phyloP scores from a whole-genome alignment of 2,888 invertebrate genomes.

The Melipona beecheii region DNA sequence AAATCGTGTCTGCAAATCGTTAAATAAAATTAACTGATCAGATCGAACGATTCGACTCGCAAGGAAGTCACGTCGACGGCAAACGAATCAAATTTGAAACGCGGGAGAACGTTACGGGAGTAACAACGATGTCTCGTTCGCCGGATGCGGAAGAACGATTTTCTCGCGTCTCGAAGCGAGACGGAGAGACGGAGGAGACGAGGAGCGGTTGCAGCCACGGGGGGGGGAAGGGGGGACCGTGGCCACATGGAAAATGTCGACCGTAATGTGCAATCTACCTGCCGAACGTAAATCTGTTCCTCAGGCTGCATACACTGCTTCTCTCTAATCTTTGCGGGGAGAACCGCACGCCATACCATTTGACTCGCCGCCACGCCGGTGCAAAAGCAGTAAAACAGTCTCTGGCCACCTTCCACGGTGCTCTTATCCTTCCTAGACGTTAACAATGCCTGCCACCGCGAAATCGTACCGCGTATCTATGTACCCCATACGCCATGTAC shows the following conservation, averaged over 20 bases:
- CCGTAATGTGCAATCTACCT: slow-evolving; percentile 69
- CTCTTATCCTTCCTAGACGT: slow-evolving; percentile 67
- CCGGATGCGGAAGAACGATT: slow-evolving; percentile 35
- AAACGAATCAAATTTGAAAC: background rate
- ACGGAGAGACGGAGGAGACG: no score
- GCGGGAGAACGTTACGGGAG: background rate
- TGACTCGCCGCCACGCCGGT: slow-evolving; percentile 36
- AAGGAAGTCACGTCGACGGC: background rate
- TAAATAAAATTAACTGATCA: background rate
- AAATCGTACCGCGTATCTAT: slow-evolving; percentile 47
- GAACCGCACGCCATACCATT: slow-evolving; percentile 65
- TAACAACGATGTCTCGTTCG: slow-evolving; percentile 37
- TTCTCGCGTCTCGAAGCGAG: slow-evolving; percentile 14
- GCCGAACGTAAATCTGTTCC: slow-evolving; percentile 72
- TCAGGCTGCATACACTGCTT: slow-evolving; percentile 54
- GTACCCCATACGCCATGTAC: slow-evolving; percentile 10
- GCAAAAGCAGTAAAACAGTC: slow-evolving; percentile 68
- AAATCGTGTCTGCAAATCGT: no score
- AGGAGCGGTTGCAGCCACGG: slow-evolving; percentile 18
- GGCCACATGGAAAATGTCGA: slow-evolving; percentile 38
- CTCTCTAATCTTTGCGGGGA: slow-evolving; percentile 62
- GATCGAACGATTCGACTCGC: background rate
- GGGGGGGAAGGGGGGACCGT: slow-evolving; percentile 46
- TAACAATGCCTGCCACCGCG: slow-evolving; percentile 61
- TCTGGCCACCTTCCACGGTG: slow-evolving; percentile 54